Evolutionary conservation across 2,113 vertebrate species (phyloP), one percentile per base, ranked within the genome.

Genomic region (Speoplatyrhinus poulsoni): DNA sequence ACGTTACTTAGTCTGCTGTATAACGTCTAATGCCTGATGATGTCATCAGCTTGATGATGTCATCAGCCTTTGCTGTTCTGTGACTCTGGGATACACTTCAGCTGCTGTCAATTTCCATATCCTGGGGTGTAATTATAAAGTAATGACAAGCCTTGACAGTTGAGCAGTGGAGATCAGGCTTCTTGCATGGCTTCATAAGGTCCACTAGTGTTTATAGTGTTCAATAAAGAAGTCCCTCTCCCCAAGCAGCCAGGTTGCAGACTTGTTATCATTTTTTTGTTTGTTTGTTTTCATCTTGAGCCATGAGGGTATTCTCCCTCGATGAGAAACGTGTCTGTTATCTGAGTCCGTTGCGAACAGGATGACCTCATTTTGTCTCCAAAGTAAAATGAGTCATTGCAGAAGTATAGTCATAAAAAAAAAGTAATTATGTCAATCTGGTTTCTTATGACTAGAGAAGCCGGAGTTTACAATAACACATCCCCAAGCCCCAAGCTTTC

Each of bases 101-200:
- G 72, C 70, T 85, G 83, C 69, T 80, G 65, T 82, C 69, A 75
- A 74, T 85, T 90, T 83, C 67, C 77, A 79, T 57, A 47, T 78
- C 84, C 87, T 59, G 63, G 72, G 85, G 84, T 82, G 70, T 36
- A 84, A 85, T 79, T 69, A 71, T 79, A 81, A 85, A 79, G 76
- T 60, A 72, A 57, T 26, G 54, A 74, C 85, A 77, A 89, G 88
- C 82, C 84, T 85, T 50, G 76, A 91, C 84, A 69, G 68, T 64
- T 59, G n/a, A 46, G 11, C 15, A 41, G 36, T 5, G 36, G 36
- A 41, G 36, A 7, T 8, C 4, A 41, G 11, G 60, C 59, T 54
- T 13, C 33, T 26, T 16, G 32, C 16, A 16, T 12, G 15, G 19
- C 15, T 47, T 62, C 47, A 61, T n/a, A 68, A 41, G 64, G 62